Base-by-base conservation (phyloP, 2,888 invertebrate genomes). In the Criorhina ranunculi region DNA sequence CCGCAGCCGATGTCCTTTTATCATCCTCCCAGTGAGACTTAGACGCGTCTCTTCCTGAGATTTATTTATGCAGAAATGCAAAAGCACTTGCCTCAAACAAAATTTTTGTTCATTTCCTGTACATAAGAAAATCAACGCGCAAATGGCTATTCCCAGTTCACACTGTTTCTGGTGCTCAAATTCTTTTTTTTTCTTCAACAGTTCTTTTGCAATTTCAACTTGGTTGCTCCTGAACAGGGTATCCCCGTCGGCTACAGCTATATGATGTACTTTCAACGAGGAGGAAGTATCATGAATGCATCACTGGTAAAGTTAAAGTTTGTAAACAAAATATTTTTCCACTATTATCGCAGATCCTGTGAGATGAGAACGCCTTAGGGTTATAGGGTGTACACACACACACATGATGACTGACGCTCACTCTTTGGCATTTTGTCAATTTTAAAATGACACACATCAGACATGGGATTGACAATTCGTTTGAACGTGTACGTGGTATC, bases 261-360 rank as follows among this genome's bases (percentile, higher is more conserved):
- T 42, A 69, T 33, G 46, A 35, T 75, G 44, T 40, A 57, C 53
- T 60, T 29, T 44, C 29, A 24, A 75, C 42, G 37, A 57, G 42
- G 24, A 79, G 44, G 17, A 33, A 59, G 7, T 62, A 33, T 75
- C 66, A 75, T 75, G 59, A 69, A 73, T 64, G 51, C 66, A 40
- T 69, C 69, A 57, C 67, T 75, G 62, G 53, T 46, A 33, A 53
- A 67, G 66, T 73, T 60, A 60, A 78, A 57, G 67, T 73, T 78
- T 73, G 78, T 67, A 72, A 72, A 67, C 82, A 83, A 55, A 83
- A 78, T 78, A 62, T 75, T 81, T 80, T 62, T 49, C 17, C 57
- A 37, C 19, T 59, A 62, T 69, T 59, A 66, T 66, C 73, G 51
- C 40, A 42, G 51, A 42, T 29, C 42, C 35, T 17, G 29, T 17